A percentile compares a stretch with the other conserved stretches of the same genome.
These are phyloP conservation scores for Darevskia mixta DNA, from an alignment of 2,797 vertebrate species.

Conservation along the genomic window DNA sequence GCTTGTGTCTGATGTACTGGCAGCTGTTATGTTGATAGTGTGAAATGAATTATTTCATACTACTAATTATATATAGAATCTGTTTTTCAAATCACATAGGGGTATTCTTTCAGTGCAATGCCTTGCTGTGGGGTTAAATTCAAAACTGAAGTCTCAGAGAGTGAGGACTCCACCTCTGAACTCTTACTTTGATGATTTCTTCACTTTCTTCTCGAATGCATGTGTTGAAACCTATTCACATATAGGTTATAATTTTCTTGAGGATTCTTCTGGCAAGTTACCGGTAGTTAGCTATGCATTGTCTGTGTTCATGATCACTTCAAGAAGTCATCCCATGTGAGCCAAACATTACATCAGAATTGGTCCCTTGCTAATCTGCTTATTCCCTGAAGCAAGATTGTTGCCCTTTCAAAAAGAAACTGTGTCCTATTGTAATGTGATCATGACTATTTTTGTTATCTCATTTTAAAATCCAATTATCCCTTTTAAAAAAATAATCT, in stretches of 20 bases:
- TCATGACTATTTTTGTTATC: conserved; percentile 34
- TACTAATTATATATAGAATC: neutral
- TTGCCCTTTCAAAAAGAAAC: conserved; percentile 22
- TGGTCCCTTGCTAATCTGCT: neutral
- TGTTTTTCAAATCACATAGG: neutral
- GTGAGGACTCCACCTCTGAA: neutral
- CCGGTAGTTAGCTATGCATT: neutral
- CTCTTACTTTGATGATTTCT: neutral
- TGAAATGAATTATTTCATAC: neutral
- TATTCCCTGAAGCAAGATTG: neutral
- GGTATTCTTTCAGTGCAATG: neutral
- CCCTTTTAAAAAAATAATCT: neutral
- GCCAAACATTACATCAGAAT: conserved; percentile 17
- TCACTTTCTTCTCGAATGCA: neutral
- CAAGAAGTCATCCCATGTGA: neutral
- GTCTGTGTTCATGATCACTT: conserved; percentile 9
- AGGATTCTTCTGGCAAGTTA: neutral
- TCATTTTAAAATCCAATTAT: neutral
- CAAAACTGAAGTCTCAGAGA: neutral
- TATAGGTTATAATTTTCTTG: neutral
- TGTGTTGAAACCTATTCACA: neutral
- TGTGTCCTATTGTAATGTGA: conserved; percentile 13
- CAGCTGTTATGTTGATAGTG: conserved; percentile 14
- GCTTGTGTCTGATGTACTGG: neutral
- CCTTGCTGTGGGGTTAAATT: neutral